Evolutionary conservation across 2,113 vertebrate genomes (phyloP), one percentile per base, ranked within the genome.

Genomic region (Clarias macrocephalus): DNA sequence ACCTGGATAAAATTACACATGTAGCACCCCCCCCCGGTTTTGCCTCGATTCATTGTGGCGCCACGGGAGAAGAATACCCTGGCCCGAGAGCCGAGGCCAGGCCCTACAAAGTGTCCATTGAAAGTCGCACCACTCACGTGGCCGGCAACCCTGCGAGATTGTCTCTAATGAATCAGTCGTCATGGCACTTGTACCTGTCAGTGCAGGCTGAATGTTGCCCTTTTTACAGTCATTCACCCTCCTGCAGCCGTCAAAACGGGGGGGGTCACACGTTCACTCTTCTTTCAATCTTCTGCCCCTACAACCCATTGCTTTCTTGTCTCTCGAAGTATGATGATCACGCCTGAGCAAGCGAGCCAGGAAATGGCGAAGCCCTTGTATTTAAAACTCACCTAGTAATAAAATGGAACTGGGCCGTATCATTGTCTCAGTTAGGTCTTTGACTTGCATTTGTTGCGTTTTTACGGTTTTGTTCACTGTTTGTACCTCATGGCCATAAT

Each of bases 121-220:
- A 93, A 88, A 81, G 80, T 56, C 88, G 80, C 81, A 30, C 86
- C 62, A 62, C 87, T 89, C 72, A 12, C 2, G 83, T 83, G 52
- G 6, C 6, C 3, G 0, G 63, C 88, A 88, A 82, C 85, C 90
- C 85, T 63, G 81, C 86, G 90, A 93, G 89, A 90, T 80, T 57
- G 11, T 60, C 82, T 83, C 90, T 84, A 93, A 82, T 91, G 56
- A 93, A 92, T 93, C 93, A 90, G 86, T 94, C 92, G 88, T 89
- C 89, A 2, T 19, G 82, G 7, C 30, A 90, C 90, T 91, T 92
- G 83, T 92, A 89, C 65, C 91, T 89, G 91, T 92, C 93, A 92
- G 72, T 85, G 12, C 2, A 72, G 18, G 80, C 89, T 83, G 90
- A 92, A 68, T 87, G 57, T 12, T 59, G 57, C 75, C 82, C 66